Conservation (phyloP, 2,888 invertebrate genomes). For the Anorthoa munda region DNA sequence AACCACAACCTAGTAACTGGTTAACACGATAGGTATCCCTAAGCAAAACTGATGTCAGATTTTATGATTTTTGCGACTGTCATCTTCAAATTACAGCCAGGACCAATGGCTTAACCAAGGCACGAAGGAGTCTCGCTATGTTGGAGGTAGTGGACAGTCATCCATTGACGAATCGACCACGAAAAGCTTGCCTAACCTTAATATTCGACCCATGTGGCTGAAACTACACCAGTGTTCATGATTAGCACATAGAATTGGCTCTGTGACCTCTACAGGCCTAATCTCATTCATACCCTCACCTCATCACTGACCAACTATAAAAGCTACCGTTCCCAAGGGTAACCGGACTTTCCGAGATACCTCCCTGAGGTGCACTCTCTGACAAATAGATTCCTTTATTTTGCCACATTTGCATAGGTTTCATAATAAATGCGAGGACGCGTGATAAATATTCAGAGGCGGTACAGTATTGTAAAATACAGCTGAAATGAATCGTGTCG, state of each 20-base stretch:
- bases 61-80: no score
- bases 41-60: neutral
- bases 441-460: constrained; percentile 68
- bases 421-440: constrained; percentile 67
- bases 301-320: constrained; percentile 45
- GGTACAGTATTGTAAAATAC: constrained; percentile 60
- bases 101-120: no score
- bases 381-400: constrained; percentile 68
- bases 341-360: constrained; percentile 49
- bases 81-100: no score
- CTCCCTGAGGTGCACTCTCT: constrained; percentile 56
- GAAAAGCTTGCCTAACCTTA: no score
- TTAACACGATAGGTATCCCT: neutral
- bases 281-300: constrained; percentile 41
- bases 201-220: no score
- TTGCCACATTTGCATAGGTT: constrained; percentile 68
- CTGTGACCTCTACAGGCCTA: neutral
- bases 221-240: no score
- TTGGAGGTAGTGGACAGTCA: no score
- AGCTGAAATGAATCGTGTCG: constrained; percentile 62
- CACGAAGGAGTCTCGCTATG: no score
- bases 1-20: neutral
- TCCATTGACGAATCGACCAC: no score
- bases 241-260: no score
- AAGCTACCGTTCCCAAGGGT: constrained; percentile 48